Evolutionary conservation across 2,888 invertebrate species (phyloP), one percentile per base, ranked within the genome.

Genomic region (Chaitophorus viminalis): DNA sequence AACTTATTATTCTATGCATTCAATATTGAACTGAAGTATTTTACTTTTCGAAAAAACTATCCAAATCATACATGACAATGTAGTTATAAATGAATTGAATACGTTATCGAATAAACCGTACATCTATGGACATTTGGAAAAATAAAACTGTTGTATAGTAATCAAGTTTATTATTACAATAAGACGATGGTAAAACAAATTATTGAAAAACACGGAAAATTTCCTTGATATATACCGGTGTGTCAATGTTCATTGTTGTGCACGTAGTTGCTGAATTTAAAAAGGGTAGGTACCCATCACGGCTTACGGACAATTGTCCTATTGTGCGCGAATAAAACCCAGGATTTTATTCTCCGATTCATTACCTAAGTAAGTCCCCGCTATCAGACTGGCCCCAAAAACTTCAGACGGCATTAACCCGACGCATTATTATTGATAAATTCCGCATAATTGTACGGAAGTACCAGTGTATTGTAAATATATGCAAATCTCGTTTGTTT

Each of bases 381-480:
- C n/a, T 18, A 52, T 46, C 46, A 72, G 18, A 54, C 54, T n/a
- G 72, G 54, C 18, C 70, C n/a, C 82, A 74, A 82, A 74, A 82
- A 36, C 52, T 52, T 72, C 33, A 36, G 54, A 74, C 54, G 52
- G 25, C 31, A 31, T 46, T 29, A 18, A 65, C 14, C 39, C 65
- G 21, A 68, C 29, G n/a, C 3, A 84, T 84, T 9, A 65, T 84
- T 76, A 85, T 85, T 85, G 68, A 52, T 78, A 54, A 86, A 54
- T 78, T 86, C 78, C 85, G 85, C 70, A 78, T 86, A 70, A 86
- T 78, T 86, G 78, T 86, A 46, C 9, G 33, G 54, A 54, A 65
- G 52, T 33, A 39, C 11, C 29, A 2, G 6, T 36, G 36, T 18
- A 72, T 68, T 21, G 6, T 46, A 31, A 25, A 31, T n/a, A n/a